Conservation (phyloP, 1,140 invertebrate genomes). For the Eurosta solidaginis region DNA sequence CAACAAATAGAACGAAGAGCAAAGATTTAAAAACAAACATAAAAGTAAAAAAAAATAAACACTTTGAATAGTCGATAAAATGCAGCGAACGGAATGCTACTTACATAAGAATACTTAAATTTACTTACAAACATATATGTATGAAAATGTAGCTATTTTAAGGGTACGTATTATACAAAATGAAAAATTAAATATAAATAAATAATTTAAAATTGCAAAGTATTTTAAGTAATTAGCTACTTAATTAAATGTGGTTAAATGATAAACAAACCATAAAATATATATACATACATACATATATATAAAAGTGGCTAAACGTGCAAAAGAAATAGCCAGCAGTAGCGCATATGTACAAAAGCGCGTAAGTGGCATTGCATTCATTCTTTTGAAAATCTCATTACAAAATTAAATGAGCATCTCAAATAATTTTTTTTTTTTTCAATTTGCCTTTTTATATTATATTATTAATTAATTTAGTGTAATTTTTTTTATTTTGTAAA, state of each 20-base stretch:
- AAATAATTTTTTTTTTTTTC: too few relatives aligned
- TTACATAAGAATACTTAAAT: conserved; percentile 6
- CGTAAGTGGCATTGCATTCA: neutral
- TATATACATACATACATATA: neutral
- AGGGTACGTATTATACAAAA: neutral
- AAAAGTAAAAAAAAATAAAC: neutral
- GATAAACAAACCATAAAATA: neutral
- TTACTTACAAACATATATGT: neutral
- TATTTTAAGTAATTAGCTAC: conserved; percentile 26
- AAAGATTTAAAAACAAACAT: neutral
- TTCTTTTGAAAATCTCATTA: neutral
- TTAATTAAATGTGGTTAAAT: conserved; percentile 28
- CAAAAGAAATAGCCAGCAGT: too few relatives aligned
- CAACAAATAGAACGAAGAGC: neutral
- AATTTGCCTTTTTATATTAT: too few relatives aligned
- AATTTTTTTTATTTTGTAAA: conserved; percentile 7
- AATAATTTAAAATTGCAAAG: neutral
- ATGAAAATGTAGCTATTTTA: neutral
- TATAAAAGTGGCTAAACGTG: too few relatives aligned
- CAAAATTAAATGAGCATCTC: conserved; percentile 16
- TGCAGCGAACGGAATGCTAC: conserved; percentile 13
- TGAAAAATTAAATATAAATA: neutral
- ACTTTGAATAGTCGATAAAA: conserved; percentile 5
- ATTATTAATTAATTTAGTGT: neutral
- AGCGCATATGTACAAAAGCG: neutral